These are phyloP conservation scores for Melanotaenia trifasciata DNA, from an alignment of 2,797 vertebrate genomes.

Conservation along the genomic window DNA sequence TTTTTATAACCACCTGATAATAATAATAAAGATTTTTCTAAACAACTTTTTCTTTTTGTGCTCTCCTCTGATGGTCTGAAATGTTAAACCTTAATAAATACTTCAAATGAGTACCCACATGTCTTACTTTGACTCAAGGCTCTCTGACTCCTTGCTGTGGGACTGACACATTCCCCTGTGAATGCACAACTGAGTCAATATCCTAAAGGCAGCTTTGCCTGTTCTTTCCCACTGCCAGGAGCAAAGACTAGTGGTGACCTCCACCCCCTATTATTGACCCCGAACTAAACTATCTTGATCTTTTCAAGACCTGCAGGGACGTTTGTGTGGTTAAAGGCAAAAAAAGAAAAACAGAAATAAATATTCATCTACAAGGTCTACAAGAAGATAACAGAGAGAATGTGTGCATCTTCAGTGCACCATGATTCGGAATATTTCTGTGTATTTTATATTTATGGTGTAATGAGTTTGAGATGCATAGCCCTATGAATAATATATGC, in stretches of 20 bases:
- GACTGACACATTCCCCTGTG: slow-evolving; percentile 52
- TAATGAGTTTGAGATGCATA: slow-evolving; percentile 3
- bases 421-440: background rate
- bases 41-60: slow-evolving; percentile 1
- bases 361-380: slow-evolving; percentile 41
- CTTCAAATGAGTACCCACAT: slow-evolving; percentile 42
- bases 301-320: slow-evolving; percentile 37
- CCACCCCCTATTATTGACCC: slow-evolving; percentile 53
- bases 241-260: slow-evolving; percentile 59
- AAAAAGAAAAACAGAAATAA: slow-evolving; percentile 23
- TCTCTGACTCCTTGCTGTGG: slow-evolving; percentile 41
- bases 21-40: slow-evolving; percentile 4
- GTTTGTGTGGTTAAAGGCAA: slow-evolving; percentile 17
- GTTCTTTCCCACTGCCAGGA: slow-evolving; percentile 47
- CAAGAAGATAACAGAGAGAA: slow-evolving; percentile 1
- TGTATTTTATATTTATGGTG: slow-evolving; percentile 11
- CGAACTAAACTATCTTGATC: slow-evolving; percentile 50
- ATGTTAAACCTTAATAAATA: slow-evolving; percentile 30
- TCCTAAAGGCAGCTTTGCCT: slow-evolving; percentile 66
- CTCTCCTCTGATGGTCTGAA: slow-evolving; percentile 20
- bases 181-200: slow-evolving; percentile 57
- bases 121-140: slow-evolving; percentile 40
- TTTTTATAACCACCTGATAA: too few species aligned
- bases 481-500: slow-evolving; percentile 14
- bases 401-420: slow-evolving; percentile 2